A percentile compares a stretch with the other conserved stretches of the same genome.
phyloP scores from a whole-genome alignment of 53 echinoderm and acorn worm species.

The Luidia sarsii region DNA sequence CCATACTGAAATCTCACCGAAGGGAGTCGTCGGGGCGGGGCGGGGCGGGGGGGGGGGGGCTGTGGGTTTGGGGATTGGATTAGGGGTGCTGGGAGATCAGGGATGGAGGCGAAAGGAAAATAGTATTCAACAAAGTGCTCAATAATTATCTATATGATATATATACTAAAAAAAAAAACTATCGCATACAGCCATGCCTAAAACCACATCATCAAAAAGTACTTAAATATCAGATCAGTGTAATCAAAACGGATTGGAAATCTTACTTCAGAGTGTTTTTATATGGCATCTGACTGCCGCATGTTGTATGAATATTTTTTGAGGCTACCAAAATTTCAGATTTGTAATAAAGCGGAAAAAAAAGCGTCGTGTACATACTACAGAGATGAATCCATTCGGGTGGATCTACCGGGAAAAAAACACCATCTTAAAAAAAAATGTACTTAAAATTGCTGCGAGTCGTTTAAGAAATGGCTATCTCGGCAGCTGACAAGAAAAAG shows the following conservation, averaged over 20 bases:
- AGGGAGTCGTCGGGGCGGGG: too few species aligned
- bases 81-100: too few species aligned
- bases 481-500: slow-evolving; percentile 30
- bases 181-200: too few species aligned
- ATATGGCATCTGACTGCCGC: slow-evolving; percentile 27
- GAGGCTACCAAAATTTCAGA: slow-evolving; percentile 9
- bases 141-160: background rate
- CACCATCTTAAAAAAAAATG: too few species aligned
- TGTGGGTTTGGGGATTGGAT: too few species aligned
- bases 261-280: slow-evolving; percentile 26
- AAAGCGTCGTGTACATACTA: slow-evolving; percentile 4
- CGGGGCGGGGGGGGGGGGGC: too few species aligned
- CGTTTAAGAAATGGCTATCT: slow-evolving; percentile 37
- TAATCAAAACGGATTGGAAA: background rate
- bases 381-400: background rate
- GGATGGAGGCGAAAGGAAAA: too few species aligned
- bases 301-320: slow-evolving; percentile 40
- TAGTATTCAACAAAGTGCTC: slow-evolving; percentile 1
- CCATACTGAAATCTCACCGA: slow-evolving; percentile 63
- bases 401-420: too few species aligned
- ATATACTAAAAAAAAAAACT: background rate
- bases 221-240: slow-evolving; percentile 22
- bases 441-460: slow-evolving; percentile 40
- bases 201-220: slow-evolving; percentile 27
- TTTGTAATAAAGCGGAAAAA: slow-evolving; percentile 4